Percentiles rank a stretch among this genome's conserved stretches.
Conservation (phyloP, 2,888 invertebrate species). For the Oligia strigilis region DNA sequence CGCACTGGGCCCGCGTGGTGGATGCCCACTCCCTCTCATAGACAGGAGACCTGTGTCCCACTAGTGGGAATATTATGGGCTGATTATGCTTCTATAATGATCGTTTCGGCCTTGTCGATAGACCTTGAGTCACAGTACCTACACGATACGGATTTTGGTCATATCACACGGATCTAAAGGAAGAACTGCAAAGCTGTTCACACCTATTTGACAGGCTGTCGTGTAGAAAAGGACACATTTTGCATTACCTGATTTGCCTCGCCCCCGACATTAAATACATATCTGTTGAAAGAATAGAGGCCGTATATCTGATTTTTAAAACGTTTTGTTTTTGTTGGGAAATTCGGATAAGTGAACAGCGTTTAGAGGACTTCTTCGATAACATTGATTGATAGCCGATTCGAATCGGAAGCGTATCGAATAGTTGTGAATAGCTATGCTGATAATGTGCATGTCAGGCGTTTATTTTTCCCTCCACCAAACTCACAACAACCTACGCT, state of each 20-base stretch:
- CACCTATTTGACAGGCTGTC: neutral
- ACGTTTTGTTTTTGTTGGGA: neutral
- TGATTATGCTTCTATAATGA: neutral
- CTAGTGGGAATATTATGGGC: too few relatives aligned
- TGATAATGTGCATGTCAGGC: neutral
- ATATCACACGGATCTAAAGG: neutral
- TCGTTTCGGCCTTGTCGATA: neutral
- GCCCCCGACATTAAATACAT: neutral
- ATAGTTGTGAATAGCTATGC: neutral
- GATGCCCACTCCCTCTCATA: too few relatives aligned
- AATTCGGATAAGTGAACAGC: neutral
- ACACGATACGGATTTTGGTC: neutral
- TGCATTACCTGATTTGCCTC: neutral
- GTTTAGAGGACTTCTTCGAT: neutral
- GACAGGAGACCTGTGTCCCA: too few relatives aligned
- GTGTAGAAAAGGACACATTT: neutral
- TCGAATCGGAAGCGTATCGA: neutral
- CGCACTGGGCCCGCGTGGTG: too few relatives aligned
- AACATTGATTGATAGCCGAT: neutral
- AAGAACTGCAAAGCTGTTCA: neutral
- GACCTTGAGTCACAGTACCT: neutral
- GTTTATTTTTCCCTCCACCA: neutral
- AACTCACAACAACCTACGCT: neutral
- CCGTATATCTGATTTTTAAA: neutral
- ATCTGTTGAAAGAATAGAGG: neutral